These are phyloP conservation scores for Emydoidea blandingii DNA, from an alignment of 2,797 vertebrate species.

Conservation along the genomic window DNA sequence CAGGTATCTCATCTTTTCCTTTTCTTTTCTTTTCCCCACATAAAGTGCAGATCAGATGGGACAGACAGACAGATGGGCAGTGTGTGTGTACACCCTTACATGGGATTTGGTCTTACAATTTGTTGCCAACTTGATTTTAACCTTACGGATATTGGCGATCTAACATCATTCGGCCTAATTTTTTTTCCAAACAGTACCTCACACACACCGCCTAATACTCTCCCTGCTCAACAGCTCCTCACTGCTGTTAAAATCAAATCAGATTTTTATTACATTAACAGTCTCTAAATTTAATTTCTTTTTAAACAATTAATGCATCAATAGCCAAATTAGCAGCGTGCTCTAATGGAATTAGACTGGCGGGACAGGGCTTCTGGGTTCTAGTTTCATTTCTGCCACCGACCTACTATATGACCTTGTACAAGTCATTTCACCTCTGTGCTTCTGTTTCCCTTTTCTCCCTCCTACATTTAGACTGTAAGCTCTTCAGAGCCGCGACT, in stretches of 20 bases:
- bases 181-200: conserved; percentile 42
- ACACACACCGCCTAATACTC: neutral
- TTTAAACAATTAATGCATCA: neutral
- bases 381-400: neutral
- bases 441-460: conserved; percentile 7
- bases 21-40: conserved; percentile 42
- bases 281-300: neutral
- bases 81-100: neutral
- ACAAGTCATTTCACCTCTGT: neutral
- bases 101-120: conserved; percentile 8
- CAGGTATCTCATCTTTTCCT: conserved; percentile 28
- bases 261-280: conserved; percentile 66
- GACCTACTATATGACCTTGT: conserved; percentile 55
- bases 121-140: conserved; percentile 10
- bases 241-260: conserved; percentile 52
- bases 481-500: neutral
- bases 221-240: conserved; percentile 45
- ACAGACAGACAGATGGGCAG: conserved; percentile 26
- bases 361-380: neutral
- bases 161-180: conserved; percentile 11
- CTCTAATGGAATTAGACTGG: neutral
- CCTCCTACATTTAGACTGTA: neutral
- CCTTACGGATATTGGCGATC: neutral
- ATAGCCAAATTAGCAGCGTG: neutral
- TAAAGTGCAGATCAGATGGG: conserved; percentile 35